phyloP scores from a whole-genome alignment of 2,113 vertebrate genomes.

The Campylomormyrus tamandua region DNA sequence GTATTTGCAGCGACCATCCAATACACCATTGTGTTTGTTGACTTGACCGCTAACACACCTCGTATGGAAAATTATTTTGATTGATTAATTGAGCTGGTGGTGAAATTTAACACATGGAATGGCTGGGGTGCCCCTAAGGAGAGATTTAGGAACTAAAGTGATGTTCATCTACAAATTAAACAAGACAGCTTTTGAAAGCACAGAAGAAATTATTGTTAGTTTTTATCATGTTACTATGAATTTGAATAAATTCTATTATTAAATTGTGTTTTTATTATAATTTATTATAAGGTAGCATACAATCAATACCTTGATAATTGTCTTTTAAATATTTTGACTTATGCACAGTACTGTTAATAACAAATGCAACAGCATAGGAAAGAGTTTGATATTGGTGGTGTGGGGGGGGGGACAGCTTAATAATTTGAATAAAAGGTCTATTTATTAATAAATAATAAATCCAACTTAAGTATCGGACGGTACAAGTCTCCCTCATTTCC shows the following conservation, averaged over 20 bases:
- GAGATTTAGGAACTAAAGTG: neutral
- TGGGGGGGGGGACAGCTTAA: too few relatives aligned
- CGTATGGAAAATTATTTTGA: neutral
- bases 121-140: neutral
- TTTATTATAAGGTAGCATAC: neutral
- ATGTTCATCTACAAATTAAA: neutral
- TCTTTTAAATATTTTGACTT: neutral
- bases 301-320: neutral
- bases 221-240: neutral
- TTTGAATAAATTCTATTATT: neutral
- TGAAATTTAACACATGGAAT: neutral
- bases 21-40: neutral
- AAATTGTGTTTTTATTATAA: neutral
- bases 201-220: neutral
- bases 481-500: neutral
- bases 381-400: too few relatives aligned
- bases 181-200: neutral
- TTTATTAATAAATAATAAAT: neutral
- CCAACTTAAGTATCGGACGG: neutral
- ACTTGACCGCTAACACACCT: neutral
- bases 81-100: too few relatives aligned
- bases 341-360: neutral
- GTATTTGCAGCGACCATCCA: too few relatives aligned
- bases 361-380: neutral
- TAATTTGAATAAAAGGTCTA: neutral